These are phyloP conservation scores for Boleophthalmus pectinirostris DNA, from an alignment of 2,113 vertebrate species.

Conservation along the genomic window DNA sequence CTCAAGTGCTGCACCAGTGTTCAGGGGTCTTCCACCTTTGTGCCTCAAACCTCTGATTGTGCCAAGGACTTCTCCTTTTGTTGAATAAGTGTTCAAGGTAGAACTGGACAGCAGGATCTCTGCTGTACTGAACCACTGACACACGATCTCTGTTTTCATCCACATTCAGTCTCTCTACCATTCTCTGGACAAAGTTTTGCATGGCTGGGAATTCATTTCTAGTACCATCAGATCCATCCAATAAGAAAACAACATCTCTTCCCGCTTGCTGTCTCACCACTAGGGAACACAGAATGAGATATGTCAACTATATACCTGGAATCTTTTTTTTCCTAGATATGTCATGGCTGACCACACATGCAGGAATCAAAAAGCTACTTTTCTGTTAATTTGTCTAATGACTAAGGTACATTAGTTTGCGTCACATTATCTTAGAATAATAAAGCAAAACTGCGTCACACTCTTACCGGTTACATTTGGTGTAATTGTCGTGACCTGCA, in stretches of 20 bases:
- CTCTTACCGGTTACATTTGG: constrained; percentile 16
- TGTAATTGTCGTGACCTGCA: not conserved
- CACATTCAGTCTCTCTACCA: constrained; percentile 48
- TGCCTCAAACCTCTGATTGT: not conserved
- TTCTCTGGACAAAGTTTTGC: constrained; percentile 35
- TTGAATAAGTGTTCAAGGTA: constrained; percentile 3
- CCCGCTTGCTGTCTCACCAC: not conserved
- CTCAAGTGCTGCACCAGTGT: not conserved
- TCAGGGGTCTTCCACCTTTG: not conserved
- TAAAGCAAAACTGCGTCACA: not conserved
- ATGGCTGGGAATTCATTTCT: constrained; percentile 33
- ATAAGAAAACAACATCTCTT: constrained; percentile 52
- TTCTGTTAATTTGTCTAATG: not conserved
- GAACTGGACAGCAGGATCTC: constrained; percentile 13
- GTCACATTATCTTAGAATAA: not conserved
- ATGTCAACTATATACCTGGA: not conserved
- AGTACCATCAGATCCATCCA: constrained; percentile 42
- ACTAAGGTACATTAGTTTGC: no score
- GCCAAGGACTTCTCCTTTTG: constrained; percentile 32
- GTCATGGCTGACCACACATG: not conserved
- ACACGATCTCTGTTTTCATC: constrained; percentile 33
- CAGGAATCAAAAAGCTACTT: not conserved
- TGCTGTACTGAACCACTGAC: constrained; percentile 14
- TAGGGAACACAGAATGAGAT: not conserved
- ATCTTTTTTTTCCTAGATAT: not conserved